phyloP scores from a whole-genome alignment of 2,797 vertebrate species.

The Perodicticus potto region DNA sequence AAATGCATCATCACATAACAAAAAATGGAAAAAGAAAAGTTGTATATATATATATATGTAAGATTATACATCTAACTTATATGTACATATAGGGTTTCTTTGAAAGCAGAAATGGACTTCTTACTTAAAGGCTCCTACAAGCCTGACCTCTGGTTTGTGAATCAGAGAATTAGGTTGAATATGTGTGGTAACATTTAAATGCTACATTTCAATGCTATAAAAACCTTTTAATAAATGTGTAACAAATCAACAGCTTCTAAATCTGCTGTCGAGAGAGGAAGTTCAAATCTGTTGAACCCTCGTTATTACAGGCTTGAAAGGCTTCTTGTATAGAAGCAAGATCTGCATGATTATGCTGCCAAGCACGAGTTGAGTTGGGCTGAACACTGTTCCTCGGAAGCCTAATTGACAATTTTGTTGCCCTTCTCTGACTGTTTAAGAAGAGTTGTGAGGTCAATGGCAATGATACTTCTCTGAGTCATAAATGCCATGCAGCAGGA shows the following conservation, averaged over 20 bases:
- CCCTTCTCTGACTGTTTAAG: constrained; percentile 89
- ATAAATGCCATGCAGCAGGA: constrained; percentile 84
- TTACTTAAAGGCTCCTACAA: constrained; percentile 29
- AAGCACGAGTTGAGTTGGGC: constrained; percentile 84
- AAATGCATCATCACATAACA: neutral
- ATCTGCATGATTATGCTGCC: constrained; percentile 88
- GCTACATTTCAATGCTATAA: constrained; percentile 77
- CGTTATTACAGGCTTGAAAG: constrained; percentile 87
- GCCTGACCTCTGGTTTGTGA: constrained; percentile 45
- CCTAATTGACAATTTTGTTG: constrained; percentile 90
- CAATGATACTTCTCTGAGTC: constrained; percentile 87
- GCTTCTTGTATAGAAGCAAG: constrained; percentile 84
- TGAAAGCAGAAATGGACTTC: constrained; percentile 11
- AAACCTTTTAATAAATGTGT: constrained; percentile 83
- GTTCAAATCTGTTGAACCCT: constrained; percentile 88
- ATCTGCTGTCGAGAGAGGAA: constrained; percentile 84
- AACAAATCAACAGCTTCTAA: constrained; percentile 86
- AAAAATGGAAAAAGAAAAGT: neutral
- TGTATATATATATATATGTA: neutral
- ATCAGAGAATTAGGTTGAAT: constrained; percentile 61
- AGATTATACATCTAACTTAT: neutral
- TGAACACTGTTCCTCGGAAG: constrained; percentile 83
- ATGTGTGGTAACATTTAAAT: constrained; percentile 52
- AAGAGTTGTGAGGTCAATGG: constrained; percentile 89
- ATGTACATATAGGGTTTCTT: neutral